phyloP scores from a whole-genome alignment of 2,797 vertebrate genomes.

The Tragelaphus eurycerus region DNA sequence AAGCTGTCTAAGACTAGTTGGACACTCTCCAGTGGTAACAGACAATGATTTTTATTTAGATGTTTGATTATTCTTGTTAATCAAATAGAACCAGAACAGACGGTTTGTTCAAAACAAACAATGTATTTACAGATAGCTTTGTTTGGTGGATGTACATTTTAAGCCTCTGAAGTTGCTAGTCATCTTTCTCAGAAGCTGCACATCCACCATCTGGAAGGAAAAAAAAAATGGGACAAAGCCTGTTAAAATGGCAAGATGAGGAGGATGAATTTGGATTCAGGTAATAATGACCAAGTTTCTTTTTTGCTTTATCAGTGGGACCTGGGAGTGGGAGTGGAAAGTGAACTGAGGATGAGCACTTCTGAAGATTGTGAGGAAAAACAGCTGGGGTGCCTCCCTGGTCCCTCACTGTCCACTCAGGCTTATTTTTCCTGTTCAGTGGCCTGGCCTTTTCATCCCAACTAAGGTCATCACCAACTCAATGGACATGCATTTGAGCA shows the following conservation, averaged over 20 bases:
- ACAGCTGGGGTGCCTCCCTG: background rate
- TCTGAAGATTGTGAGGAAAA: background rate
- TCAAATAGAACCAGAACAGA: conserved; percentile 75
- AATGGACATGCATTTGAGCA: background rate
- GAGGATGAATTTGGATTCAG: background rate
- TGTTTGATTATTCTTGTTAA: conserved; percentile 80
- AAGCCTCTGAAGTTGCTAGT: conserved; percentile 30
- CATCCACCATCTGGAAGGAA: background rate
- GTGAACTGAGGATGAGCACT: background rate
- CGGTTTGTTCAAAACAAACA: conserved; percentile 73
- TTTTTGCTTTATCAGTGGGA: background rate
- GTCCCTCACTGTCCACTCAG: rapidly evolving
- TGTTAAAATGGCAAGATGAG: background rate
- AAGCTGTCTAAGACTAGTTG: conserved; percentile 73
- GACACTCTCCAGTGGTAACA: conserved; percentile 72
- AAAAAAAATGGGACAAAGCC: background rate
- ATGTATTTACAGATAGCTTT: conserved; percentile 61
- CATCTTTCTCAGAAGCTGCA: conserved; percentile 32
- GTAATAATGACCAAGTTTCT: background rate
- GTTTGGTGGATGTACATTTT: conserved; percentile 49
- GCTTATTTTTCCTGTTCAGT: background rate
- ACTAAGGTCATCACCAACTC: background rate
- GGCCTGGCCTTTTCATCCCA: background rate
- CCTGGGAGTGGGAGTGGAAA: background rate
- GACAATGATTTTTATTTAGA: conserved; percentile 80